Evolutionary conservation across 1,140 invertebrate genomes (phyloP), one percentile per base, ranked within the genome.

Genomic region (Drosophila grimshawi): DNA sequence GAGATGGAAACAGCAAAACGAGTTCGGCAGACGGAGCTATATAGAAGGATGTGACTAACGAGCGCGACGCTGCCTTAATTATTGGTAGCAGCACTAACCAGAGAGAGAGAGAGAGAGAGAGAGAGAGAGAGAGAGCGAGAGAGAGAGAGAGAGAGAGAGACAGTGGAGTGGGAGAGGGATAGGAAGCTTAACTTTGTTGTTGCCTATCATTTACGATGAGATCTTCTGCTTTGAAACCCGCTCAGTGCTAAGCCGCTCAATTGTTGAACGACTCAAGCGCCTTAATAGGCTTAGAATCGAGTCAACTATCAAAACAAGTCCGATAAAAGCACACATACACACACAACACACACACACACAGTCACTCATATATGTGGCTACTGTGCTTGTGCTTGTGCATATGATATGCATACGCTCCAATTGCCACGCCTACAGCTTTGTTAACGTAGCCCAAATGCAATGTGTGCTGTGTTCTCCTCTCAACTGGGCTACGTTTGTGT

Each of bases 281-380:
- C 56, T 89, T 86, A 86, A 86, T 88, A 89, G 83, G 83, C 83
- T 86, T 86, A 89, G 68, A 63, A 78, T 57, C 66, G 76, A 88
- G 83, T 88, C 85, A 86, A 86, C 83, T 86, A 86, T 86, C 83
- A 86, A 88, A 86, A 86, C 83, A 86, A 80, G 77, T 77, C 80
- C 74, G 77, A 86, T 86, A 86, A 86, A 86, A 88, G 66, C 63
- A 71, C 11, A 33, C 19, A 53, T 41, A 65, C 43, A 39, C 51
- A 7, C 57, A 35, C 11, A 45, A 7, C 57, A 35, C 11, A 45
- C 80, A 45, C 39, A 48, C 45, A 65, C 53, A 19, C 37, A 56
- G 52, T 49, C 19, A 30, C 65, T 39, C 59, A 53, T 35, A 8
- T 37, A 59, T 27, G 33, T 35, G 32, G 33, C 43, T 49, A 52